phyloP scores from a whole-genome alignment of 2,113 vertebrate genomes.

The Calyptommatus sinebrachiatus region DNA sequence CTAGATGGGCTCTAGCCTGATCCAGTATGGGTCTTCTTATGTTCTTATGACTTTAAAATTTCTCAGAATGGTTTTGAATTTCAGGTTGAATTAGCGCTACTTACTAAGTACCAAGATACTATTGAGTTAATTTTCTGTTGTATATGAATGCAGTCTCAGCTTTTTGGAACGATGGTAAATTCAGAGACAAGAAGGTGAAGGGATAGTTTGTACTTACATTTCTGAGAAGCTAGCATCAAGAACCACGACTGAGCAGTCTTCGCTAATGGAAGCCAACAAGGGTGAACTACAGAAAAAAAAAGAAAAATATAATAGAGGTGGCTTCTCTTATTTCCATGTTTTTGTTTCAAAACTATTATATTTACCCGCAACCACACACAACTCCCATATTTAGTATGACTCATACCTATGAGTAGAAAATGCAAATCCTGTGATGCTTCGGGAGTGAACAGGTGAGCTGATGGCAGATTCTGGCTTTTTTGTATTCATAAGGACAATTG shows the following conservation, averaged over 20 bases:
- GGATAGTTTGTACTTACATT: constrained; percentile 78
- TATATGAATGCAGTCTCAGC: no score
- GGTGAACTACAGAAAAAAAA: constrained; percentile 68
- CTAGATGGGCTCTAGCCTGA: no score
- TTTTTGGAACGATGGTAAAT: neutral
- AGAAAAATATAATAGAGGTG: neutral
- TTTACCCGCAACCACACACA: neutral
- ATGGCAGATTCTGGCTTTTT: constrained; percentile 71
- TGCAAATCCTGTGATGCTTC: constrained; percentile 78
- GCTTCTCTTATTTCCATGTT: neutral
- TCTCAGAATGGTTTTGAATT: no score
- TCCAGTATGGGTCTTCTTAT: no score
- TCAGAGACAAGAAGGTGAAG: neutral
- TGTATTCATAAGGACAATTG: constrained; percentile 81
- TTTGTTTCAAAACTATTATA: neutral
- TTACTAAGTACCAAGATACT: no score
- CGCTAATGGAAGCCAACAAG: constrained; percentile 87
- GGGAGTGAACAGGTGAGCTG: constrained; percentile 73
- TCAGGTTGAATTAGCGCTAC: no score
- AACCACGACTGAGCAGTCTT: constrained; percentile 89
- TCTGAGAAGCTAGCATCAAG: constrained; percentile 81
- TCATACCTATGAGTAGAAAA: constrained; percentile 88
- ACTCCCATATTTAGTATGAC: rapidly evolving
- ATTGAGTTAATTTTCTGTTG: no score
- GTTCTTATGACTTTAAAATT: no score